A percentile compares a stretch with the other conserved stretches of the same genome.
phyloP scores from a whole-genome alignment of 2,888 invertebrate genomes.

The Lingula anatina region DNA sequence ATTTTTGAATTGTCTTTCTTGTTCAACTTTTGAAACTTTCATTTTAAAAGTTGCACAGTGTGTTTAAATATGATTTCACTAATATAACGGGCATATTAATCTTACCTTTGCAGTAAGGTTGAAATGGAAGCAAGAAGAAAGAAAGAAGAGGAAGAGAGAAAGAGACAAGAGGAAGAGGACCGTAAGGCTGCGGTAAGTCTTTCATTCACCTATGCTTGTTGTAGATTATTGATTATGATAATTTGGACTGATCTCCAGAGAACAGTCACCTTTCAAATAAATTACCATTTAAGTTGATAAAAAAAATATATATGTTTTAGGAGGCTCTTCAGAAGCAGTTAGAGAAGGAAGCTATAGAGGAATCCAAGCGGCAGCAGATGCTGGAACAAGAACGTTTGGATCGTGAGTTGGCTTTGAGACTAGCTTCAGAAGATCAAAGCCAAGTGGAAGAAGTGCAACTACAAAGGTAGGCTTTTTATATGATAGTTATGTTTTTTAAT shows the following conservation, averaged over 20 bases:
- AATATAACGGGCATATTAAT: no score
- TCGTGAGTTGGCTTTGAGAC: constrained; percentile 83
- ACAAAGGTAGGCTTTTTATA: no score
- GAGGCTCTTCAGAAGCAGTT: constrained; percentile 2
- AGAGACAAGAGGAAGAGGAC: constrained; percentile 68
- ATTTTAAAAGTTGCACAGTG: no score
- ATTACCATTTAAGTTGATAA: no score
- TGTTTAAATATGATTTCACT: no score
- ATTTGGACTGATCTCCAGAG: no score
- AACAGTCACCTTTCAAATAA: no score
- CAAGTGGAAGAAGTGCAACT: constrained; percentile 53
- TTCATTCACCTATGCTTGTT: no score
- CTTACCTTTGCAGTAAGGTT: constrained; percentile 77
- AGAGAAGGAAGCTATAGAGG: constrained; percentile 15
- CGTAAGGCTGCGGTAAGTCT: constrained; percentile 61
- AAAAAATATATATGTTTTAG: constrained; percentile 2
- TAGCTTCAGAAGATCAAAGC: constrained; percentile 68
- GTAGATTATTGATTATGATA: no score
- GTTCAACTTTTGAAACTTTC: no score
- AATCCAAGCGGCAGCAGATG: constrained; percentile 60
- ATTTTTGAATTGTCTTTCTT: no score
- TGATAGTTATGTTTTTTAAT: no score
- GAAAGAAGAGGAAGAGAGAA: constrained; percentile 72
- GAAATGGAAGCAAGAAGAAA: constrained; percentile 70
- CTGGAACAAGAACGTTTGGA: constrained; percentile 91